Evolutionary conservation across 2,113 vertebrate species (phyloP).

Genomic region (Formicarius rufipectus): DNA sequence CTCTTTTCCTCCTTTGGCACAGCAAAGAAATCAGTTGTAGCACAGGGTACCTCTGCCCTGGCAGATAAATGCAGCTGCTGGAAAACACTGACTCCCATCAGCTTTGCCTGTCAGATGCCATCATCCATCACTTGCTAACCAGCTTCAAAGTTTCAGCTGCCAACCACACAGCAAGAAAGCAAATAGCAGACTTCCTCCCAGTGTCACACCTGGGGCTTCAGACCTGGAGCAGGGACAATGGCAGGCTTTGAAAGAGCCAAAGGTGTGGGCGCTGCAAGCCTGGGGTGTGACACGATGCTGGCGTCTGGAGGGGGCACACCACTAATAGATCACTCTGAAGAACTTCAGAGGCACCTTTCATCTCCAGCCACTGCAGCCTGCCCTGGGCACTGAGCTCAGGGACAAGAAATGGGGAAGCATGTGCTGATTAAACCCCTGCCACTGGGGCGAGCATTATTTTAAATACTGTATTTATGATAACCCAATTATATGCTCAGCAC

Average conservation of each 20-base stretch:
- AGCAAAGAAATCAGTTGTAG: background rate
- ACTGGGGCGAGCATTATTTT: background rate
- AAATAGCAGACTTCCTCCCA: background rate
- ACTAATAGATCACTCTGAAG: background rate
- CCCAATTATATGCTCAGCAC: accelerated
- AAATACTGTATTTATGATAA: background rate
- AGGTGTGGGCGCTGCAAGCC: background rate
- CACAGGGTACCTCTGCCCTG: background rate
- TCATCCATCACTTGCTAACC: slow-evolving; percentile 15
- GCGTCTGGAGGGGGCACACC: background rate
- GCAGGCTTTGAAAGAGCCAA: background rate
- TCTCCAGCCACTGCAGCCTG: background rate
- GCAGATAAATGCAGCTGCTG: slow-evolving; percentile 14
- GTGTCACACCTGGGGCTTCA: background rate
- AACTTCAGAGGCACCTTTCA: background rate
- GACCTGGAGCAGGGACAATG: background rate
- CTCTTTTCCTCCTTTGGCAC: slow-evolving; percentile 4
- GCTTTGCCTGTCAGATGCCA: slow-evolving; percentile 39
- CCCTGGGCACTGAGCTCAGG: background rate
- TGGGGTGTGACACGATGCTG: background rate
- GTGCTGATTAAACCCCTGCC: background rate
- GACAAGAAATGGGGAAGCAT: background rate
- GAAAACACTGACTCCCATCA: slow-evolving; percentile 1
- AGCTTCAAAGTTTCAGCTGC: slow-evolving; percentile 28
- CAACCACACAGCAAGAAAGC: slow-evolving; percentile 2